phyloP scores from a whole-genome alignment of 2,797 vertebrate species.

The Neopelma chrysocephalum region DNA sequence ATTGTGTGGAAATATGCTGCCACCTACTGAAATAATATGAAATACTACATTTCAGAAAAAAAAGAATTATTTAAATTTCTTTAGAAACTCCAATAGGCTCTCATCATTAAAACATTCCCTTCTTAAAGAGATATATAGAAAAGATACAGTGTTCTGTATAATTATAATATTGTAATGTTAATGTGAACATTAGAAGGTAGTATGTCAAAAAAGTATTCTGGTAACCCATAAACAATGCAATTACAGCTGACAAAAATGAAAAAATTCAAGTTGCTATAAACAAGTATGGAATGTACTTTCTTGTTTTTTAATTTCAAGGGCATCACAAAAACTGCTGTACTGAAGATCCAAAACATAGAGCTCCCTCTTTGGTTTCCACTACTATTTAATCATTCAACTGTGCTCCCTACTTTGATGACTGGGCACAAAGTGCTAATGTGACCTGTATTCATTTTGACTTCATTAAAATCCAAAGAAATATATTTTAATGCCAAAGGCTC shows the following conservation, averaged over 20 bases:
- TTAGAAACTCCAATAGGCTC: background rate
- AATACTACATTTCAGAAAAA: background rate
- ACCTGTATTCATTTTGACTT: background rate
- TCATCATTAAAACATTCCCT: background rate
- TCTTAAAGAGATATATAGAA: background rate
- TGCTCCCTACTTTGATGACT: background rate
- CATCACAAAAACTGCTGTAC: background rate
- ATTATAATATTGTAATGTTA: background rate
- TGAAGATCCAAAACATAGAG: background rate
- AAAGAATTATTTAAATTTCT: background rate
- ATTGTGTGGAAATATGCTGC: constrained; percentile 43
- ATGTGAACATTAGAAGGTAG: background rate
- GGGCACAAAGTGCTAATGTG: background rate
- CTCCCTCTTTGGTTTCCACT: background rate
- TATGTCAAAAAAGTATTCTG: background rate
- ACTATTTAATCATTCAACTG: background rate
- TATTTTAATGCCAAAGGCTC: background rate
- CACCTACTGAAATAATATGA: constrained; percentile 55
- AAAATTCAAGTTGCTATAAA: background rate
- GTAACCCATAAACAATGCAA: background rate
- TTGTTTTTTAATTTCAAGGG: background rate
- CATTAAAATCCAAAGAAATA: background rate
- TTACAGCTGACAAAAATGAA: background rate
- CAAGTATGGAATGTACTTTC: background rate
- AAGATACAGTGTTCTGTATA: background rate